Base-by-base conservation (phyloP, 2,888 invertebrate genomes). In the Mechanitis mazaeus region DNA sequence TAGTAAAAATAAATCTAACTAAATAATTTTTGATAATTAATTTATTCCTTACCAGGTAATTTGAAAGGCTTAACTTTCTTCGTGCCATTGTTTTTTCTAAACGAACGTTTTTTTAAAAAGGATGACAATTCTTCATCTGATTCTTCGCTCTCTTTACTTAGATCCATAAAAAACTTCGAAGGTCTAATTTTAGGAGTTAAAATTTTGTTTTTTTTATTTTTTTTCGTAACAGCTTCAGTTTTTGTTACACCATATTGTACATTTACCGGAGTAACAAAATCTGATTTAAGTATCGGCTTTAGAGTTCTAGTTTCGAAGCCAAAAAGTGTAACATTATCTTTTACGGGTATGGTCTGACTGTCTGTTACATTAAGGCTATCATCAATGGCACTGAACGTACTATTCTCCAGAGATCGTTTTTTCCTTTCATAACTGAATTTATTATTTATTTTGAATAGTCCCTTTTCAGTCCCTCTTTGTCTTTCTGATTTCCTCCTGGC, bases 111-210 rank as follows among this genome's bases (percentile, higher is more conserved):
- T 65, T 68, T 78, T 45, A 76, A 58, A 65, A 77, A 79, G 0
- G 70, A 69, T 3, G 79, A 76, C 12, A 78, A 73, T 35, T 81
- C 80, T 58, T 83, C 83, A 63, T 83, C 84, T 0, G 76, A 75
- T 1, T 80, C 78, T 1, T 54, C 61, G 0, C 73, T 42, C 1
- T 83, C 74, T 0, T 64, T 69, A 0, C 64, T 71, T 57, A 72
- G 68, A 46, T 72, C 71, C 0, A 68, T 61, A 1, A 66, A 69
- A 33, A 70, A 67, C 12, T 65, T 71, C 47, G 68, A 71, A 0
- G 74, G 73, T 12, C 68, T 75, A 45, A 66, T 69, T 54, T 72
- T 71, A 3, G 7, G 46, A 3, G 68, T 71, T 54, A 71, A 63
- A 58, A 71, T 75, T 60, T 63, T 73, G 11, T 67, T 50, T 33